Base-by-base conservation (phyloP, 2,888 invertebrate genomes). In the Chrysodeixis includens region DNA sequence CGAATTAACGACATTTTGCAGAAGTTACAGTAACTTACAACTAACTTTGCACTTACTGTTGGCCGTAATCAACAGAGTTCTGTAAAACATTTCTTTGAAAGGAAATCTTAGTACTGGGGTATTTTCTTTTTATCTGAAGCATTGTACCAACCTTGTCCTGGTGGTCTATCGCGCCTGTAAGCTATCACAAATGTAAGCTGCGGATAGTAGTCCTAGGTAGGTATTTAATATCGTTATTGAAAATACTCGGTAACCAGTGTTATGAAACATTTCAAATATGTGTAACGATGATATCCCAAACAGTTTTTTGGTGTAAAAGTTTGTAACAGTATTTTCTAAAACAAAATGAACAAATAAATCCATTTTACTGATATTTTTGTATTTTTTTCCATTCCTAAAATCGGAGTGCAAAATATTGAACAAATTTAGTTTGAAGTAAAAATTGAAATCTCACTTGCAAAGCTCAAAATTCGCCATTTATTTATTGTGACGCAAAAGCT, bases 31-130 rank as follows among this genome's bases (percentile, higher is more conserved):
- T 35, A 52, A 59, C 35, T 46, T 64, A 74, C 66, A 52, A 59
- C 46, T 46, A 66, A 74, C 66, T 67, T 70, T 62, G 53, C 22
- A 66, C 64, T 74, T 62, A 62, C 30, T 51, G 49, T 55, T 7
- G 30, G 7, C 16, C 14, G 7, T 70, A 60, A 70, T 66, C 54
- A 30, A 54, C 56, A 30, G 12, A 51, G 35, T 55, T 49, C n/a
- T 1, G 7, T 14, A 22, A 49, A 59, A 32, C 46, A 54, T 59
- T 62, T 69, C n/a, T 54, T 46, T 62, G 22, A 66, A 69, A 62
- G 10, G 14, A 62, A 51, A 64, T 44, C 18, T 10, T 51, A 9
- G 57, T 54, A 52, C 22, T 8, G 16, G n/a, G n/a, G 26, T 40
- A 35, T 20, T 18, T 49, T 20, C 4, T 10, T 20, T 20, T 1